phyloP scores from a whole-genome alignment of 2,888 invertebrate species.

The Leucania comma region DNA sequence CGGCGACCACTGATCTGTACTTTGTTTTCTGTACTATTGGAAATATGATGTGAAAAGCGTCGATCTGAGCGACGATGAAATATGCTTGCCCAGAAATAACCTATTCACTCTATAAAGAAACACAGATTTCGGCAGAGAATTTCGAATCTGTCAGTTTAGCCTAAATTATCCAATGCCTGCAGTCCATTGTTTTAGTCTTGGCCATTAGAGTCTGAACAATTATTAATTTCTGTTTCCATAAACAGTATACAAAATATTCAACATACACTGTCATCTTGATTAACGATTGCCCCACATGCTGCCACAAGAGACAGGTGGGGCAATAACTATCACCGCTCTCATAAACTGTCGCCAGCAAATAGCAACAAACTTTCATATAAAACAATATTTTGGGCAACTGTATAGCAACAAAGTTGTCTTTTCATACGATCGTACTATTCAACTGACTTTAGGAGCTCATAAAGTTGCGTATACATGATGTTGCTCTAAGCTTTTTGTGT shows the following conservation, averaged over 20 bases:
- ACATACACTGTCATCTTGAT: constrained; percentile 13
- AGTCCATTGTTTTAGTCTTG: too few species aligned
- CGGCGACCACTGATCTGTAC: too few species aligned
- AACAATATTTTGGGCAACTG: constrained; percentile 49
- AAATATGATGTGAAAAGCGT: too few species aligned
- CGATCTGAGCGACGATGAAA: too few species aligned
- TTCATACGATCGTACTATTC: constrained; percentile 26
- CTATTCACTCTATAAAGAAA: too few species aligned
- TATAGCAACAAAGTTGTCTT: constrained; percentile 33
- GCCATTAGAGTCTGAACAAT: too few species aligned
- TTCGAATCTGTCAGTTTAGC: too few species aligned
- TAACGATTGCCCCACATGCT: constrained; percentile 28
- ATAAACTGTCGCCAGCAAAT: constrained; percentile 34
- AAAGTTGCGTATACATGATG: constrained; percentile 51
- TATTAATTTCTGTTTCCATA: neutral
- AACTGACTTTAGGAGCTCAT: constrained; percentile 35
- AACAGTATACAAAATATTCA: neutral
- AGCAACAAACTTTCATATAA: constrained; percentile 38
- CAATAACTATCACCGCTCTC: constrained; percentile 35
- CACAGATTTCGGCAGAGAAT: too few species aligned
- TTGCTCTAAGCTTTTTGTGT: constrained; percentile 56
- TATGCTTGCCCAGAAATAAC: too few species aligned
- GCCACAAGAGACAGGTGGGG: constrained; percentile 23
- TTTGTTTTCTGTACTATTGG: too few species aligned
- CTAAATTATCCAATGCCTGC: too few species aligned